These are phyloP conservation scores for Dendrocopos noguchii DNA, from an alignment of 2,113 vertebrate genomes.

Conservation along the genomic window DNA sequence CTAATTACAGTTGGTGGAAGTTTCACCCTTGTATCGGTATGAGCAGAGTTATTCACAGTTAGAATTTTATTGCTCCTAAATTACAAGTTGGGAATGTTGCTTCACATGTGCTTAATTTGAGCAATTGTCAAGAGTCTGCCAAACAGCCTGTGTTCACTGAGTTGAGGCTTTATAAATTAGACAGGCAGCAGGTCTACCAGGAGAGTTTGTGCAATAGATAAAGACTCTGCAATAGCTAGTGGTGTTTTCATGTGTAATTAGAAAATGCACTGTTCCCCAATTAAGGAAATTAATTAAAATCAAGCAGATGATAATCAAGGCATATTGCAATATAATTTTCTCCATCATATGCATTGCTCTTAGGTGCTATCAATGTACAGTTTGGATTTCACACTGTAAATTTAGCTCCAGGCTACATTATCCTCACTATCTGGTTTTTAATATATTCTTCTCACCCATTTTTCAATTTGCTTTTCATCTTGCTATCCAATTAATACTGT, in stretches of 20 bases:
- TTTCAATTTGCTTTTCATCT: not conserved
- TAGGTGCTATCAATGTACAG: conserved; percentile 27
- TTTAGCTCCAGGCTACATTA: conserved; percentile 22
- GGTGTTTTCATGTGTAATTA: conserved; percentile 58
- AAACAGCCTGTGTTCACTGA: conserved; percentile 37
- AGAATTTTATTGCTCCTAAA: conserved; percentile 63
- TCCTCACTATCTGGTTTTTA: not conserved
- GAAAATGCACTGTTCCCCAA: conserved; percentile 61
- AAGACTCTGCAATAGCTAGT: conserved; percentile 40
- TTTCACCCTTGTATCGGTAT: conserved; percentile 21
- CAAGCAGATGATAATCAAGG: conserved; percentile 50
- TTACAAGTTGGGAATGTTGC: conserved; percentile 53
- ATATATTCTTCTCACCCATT: not conserved
- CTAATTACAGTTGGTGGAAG: conserved; percentile 44
- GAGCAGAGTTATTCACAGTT: conserved; percentile 49
- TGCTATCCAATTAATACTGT: not conserved
- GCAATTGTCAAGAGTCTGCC: conserved; percentile 62
- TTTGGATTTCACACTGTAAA: conserved; percentile 32
- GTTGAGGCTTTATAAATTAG: conserved; percentile 55
- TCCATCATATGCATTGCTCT: conserved; percentile 41
- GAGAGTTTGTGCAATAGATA: conserved; percentile 41
- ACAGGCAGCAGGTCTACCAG: conserved; percentile 42
- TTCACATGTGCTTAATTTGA: conserved; percentile 72
- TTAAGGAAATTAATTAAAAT: conserved; percentile 70
- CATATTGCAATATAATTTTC: conserved; percentile 61